phyloP scores from a whole-genome alignment of 2,888 invertebrate genomes.

The Brenthis hecate region DNA sequence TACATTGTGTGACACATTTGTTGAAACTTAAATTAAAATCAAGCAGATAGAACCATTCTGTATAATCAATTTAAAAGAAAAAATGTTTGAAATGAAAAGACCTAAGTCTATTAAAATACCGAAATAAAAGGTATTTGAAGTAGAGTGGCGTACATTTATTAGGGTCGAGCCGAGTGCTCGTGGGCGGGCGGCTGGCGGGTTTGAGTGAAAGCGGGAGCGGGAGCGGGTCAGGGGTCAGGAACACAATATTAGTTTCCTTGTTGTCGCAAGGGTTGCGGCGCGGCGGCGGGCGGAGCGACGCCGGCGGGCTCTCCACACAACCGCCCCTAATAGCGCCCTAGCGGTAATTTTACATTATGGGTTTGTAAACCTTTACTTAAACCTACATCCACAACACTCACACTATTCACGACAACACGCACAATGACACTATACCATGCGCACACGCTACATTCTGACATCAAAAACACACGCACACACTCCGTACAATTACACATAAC shows the following conservation, averaged over 20 bases:
- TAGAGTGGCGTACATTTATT: constrained; percentile 34
- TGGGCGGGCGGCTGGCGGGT: constrained; percentile 60
- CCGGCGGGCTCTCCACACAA: constrained; percentile 72
- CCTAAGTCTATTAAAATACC: background rate
- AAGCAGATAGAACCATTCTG: too few species aligned
- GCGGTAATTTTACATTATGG: constrained; percentile 82
- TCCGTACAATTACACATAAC: constrained; percentile 48
- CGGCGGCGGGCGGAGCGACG: constrained; percentile 78
- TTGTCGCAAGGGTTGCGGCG: constrained; percentile 83
- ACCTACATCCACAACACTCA: constrained; percentile 48
- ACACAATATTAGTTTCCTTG: constrained; percentile 84
- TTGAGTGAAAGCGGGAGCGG: constrained; percentile 62
- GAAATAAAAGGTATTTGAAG: constrained; percentile 19
- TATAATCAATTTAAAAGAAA: background rate
- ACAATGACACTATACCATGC: constrained; percentile 45
- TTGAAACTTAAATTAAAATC: too few species aligned
- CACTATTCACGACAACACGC: constrained; percentile 34
- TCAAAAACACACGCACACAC: constrained; percentile 32
- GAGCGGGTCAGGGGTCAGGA: constrained; percentile 73
- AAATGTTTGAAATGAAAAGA: background rate
- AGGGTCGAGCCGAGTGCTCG: constrained; percentile 40
- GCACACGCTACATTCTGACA: constrained; percentile 41
- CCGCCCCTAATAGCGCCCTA: constrained; percentile 80
- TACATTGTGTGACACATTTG: too few species aligned
- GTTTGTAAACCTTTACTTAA: constrained; percentile 83